Evolutionary conservation across 2,888 invertebrate species (phyloP).

Genomic region (Polydrusus tereticollis): DNA sequence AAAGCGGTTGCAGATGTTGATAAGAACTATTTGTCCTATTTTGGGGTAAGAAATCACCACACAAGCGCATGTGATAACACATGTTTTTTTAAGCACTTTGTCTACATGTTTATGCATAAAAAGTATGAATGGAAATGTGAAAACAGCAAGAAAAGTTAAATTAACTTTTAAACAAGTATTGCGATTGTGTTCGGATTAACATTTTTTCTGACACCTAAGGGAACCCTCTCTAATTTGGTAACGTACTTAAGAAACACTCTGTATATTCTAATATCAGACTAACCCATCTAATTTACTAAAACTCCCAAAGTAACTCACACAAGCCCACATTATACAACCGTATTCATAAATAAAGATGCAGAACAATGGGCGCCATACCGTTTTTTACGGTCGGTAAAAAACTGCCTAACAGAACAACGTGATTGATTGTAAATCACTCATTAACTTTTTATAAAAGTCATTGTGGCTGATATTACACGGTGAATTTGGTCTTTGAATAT

Average conservation of each 20-base stretch:
- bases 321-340: constrained; percentile 14
- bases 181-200: no score
- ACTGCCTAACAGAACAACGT: constrained; percentile 36
- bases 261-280: neutral
- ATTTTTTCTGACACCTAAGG: no score
- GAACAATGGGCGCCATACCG: constrained; percentile 41
- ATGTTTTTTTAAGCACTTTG: no score
- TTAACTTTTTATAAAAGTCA: constrained; percentile 46
- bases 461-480: constrained; percentile 44
- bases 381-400: constrained; percentile 36
- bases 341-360: constrained; percentile 32
- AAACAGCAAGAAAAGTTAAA: no score
- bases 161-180: no score
- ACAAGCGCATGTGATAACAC: no score
- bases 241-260: no score
- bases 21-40: no score
- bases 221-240: neutral
- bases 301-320: constrained; percentile 5
- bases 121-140: no score
- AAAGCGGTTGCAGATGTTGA: no score
- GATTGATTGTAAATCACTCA: constrained; percentile 47
- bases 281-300: neutral
- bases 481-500: constrained; percentile 38
- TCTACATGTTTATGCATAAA: no score
- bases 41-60: no score